Conservation (phyloP, 2,113 vertebrate genomes). For the Prionailurus bengalensis region DNA sequence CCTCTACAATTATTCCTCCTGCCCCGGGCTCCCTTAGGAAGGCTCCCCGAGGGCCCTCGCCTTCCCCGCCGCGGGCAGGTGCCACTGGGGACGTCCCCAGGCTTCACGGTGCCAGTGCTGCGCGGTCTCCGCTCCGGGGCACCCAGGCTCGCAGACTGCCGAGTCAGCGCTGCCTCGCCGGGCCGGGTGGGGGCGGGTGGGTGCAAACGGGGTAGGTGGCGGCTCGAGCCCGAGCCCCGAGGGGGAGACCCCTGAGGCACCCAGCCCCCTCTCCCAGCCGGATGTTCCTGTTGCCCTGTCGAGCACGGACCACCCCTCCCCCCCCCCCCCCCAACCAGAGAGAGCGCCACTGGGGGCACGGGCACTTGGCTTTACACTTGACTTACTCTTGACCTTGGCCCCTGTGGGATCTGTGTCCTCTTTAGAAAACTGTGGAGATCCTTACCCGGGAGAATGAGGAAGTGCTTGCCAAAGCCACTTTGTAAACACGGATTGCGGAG, state of each 20-base stretch:
- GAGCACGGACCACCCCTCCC: not conserved
- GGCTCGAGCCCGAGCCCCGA: not conserved
- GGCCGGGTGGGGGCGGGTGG: rapidly evolving
- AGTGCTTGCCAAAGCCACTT: not conserved
- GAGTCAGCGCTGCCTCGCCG: not conserved
- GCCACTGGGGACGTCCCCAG: not conserved
- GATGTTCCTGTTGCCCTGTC: rapidly evolving
- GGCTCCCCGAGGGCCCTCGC: not conserved
- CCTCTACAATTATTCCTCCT: not conserved
- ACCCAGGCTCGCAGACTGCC: rapidly evolving
- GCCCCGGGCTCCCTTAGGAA: not conserved
- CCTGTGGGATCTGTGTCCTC: not conserved
- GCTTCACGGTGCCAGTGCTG: rapidly evolving
- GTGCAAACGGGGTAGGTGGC: not conserved
- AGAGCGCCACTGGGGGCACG: rapidly evolving
- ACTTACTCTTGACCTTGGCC: not conserved
- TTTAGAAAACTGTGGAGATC: not conserved
- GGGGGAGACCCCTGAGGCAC: rapidly evolving
- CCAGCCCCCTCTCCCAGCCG: rapidly evolving
- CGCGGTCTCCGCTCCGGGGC: rapidly evolving
- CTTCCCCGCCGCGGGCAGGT: rapidly evolving
- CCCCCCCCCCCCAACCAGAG: not conserved
- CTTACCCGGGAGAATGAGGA: rapidly evolving
- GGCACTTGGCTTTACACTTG: not conserved
- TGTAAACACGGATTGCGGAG: too few species aligned